Evolutionary conservation across 2,113 vertebrate genomes (phyloP).

Genomic region (Tetraodon nigroviridis): DNA sequence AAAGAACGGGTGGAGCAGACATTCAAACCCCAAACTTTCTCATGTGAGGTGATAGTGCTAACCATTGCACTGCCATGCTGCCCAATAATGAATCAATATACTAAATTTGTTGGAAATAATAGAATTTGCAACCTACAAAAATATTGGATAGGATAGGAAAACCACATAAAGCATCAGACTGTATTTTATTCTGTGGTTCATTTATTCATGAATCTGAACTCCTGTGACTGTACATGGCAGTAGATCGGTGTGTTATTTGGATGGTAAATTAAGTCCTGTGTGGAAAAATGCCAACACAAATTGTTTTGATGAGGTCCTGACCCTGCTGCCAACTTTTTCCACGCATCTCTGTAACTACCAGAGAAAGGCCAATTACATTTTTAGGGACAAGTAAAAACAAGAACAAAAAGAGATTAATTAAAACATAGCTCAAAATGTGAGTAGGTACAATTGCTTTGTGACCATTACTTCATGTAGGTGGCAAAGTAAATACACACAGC

Average conservation of each 20-base stretch:
- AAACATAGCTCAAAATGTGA: constrained; percentile 14
- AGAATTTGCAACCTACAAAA: too few species aligned
- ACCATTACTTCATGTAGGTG: constrained; percentile 17
- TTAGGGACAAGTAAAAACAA: constrained; percentile 32
- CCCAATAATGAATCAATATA: too few species aligned
- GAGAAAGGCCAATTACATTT: constrained; percentile 46
- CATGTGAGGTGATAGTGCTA: too few species aligned
- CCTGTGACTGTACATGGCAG: not conserved
- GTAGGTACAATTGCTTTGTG: constrained; percentile 11
- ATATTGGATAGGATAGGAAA: too few species aligned
- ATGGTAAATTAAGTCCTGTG: constrained; percentile 33
- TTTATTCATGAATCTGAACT: constrained; percentile 3
- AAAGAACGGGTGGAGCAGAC: too few species aligned
- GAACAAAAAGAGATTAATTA: constrained; percentile 32
- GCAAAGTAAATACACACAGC: constrained; percentile 4
- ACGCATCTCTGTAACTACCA: constrained; percentile 30
- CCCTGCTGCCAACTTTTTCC: constrained; percentile 34
- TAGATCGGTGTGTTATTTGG: constrained; percentile 29
- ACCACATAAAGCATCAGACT: too few species aligned
- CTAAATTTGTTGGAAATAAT: too few species aligned
- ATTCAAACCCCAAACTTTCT: too few species aligned
- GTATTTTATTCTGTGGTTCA: not conserved
- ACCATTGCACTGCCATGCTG: too few species aligned
- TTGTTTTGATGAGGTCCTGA: constrained; percentile 39
- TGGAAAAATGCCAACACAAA: constrained; percentile 37